Base-by-base conservation (phyloP, 2,888 invertebrate genomes). In the Epirrita christyi region DNA sequence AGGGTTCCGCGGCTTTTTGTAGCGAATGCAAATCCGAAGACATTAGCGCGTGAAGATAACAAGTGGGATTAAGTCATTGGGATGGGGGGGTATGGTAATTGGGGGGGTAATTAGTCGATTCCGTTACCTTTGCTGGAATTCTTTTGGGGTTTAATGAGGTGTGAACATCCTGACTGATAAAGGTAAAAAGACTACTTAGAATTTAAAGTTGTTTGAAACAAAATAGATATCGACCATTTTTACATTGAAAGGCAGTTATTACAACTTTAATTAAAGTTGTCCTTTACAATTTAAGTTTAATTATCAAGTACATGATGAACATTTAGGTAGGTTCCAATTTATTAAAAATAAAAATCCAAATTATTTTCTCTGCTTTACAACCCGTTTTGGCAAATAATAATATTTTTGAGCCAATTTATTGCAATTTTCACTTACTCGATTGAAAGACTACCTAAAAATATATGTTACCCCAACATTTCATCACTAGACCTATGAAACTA, bases 41-140 rank as follows among this genome's bases (percentile, higher is more conserved):
- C 91, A 88, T 92, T 92, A 90, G 86, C 83, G 83, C 71, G 80
- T 78, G 74, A 74, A 85, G 90, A 91, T 91, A 90, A 91, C 88
- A 83, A 85, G 80, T 77, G 73, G 90, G 88, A 90, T 90, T 90
- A 90, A 80, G 72, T 63, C 81, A 81, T 76, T 75, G 81, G 59
- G n/a, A n/a, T 32, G 61, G 64, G 21, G 21, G 21, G n/a, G 65
- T 69, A 67, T 64, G 62, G 52, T 61, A 66, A 67, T 67, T 64
- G 73, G 78, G 4, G n/a, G 68, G 69, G 76, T 83, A 86, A 85
- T 87, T 85, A 86, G 58, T 40, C 37, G 34, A 37, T 50, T 8
- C 46, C 29, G 54, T 53, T 50, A 59, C 55, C 51, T 55, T 51
- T 36, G 3, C 50, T 60, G 50, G 53, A 36, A 55, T 59, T 57